These are phyloP conservation scores for Shinisaurus crocodilurus DNA, from an alignment of 2,113 vertebrate genomes.

Conservation along the genomic window DNA sequence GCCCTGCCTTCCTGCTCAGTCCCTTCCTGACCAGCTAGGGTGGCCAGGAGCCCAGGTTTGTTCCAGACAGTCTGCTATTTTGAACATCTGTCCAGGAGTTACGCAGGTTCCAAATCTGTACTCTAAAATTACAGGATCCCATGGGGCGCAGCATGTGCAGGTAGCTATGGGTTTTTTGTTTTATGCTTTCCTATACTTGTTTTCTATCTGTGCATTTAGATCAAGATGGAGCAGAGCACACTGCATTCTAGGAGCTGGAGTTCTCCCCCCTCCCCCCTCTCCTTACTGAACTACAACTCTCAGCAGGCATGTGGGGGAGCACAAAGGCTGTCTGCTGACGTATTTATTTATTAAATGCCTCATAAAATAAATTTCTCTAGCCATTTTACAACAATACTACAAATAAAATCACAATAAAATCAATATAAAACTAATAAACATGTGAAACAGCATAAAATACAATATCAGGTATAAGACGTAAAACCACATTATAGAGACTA, in stretches of 20 bases:
- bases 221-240: not conserved
- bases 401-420: too few relatives aligned
- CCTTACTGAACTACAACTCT: not conserved
- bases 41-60: not conserved
- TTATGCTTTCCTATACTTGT: not conserved
- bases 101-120: not conserved
- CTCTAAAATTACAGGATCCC: not conserved
- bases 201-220: not conserved
- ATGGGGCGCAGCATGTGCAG: not conserved
- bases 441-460: too few relatives aligned
- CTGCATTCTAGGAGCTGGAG: not conserved
- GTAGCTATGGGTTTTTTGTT: not conserved
- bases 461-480: too few relatives aligned
- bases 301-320: not conserved
- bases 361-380: too few relatives aligned
- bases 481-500: too few relatives aligned
- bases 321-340: not conserved
- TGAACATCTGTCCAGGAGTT: not conserved
- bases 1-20: not conserved
- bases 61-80: not conserved
- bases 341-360: too few relatives aligned
- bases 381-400: too few relatives aligned
- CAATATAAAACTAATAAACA: too few relatives aligned
- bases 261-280: not conserved
- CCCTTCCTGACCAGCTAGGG: not conserved